phyloP scores from a whole-genome alignment of 2,797 vertebrate genomes.

The Propithecus perrieri region DNA sequence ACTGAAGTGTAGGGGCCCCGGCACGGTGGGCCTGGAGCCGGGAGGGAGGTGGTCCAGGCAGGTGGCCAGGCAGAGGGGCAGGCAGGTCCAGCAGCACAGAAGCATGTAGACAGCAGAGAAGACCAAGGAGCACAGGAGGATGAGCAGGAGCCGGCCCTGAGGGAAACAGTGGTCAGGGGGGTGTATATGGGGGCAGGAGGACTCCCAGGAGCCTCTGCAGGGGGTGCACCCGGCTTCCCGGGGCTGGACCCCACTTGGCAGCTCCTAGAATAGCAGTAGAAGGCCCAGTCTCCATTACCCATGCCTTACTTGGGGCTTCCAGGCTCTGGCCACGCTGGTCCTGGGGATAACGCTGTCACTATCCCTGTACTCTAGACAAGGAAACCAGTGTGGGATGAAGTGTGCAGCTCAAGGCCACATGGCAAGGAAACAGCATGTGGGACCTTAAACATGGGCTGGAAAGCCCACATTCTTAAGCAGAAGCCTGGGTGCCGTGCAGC shows the following conservation, averaged over 20 bases:
- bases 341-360: not conserved
- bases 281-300: not conserved
- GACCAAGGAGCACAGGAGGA: conserved; percentile 32
- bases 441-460: not conserved
- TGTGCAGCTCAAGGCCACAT: not conserved
- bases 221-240: not conserved
- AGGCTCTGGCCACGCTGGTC: not conserved
- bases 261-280: not conserved
- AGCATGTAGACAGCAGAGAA: conserved; percentile 48
- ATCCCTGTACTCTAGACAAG: not conserved
- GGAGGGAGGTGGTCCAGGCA: conserved; percentile 7
- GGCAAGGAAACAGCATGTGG: not conserved
- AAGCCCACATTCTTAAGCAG: not conserved
- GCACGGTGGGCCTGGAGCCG: not conserved
- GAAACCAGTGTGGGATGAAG: not conserved
- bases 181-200: fast-evolving
- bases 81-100: conserved; percentile 48
- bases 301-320: not conserved
- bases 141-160: conserved; percentile 77
- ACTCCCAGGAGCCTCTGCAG: not conserved
- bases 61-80: conserved; percentile 36
- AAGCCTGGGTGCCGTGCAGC: not conserved
- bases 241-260: not conserved
- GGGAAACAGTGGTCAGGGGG: not conserved
- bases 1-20: conserved; percentile 66